These are phyloP conservation scores for Bombus ignitus DNA, from an alignment of 1,140 invertebrate genomes.

Conservation along the genomic window DNA sequence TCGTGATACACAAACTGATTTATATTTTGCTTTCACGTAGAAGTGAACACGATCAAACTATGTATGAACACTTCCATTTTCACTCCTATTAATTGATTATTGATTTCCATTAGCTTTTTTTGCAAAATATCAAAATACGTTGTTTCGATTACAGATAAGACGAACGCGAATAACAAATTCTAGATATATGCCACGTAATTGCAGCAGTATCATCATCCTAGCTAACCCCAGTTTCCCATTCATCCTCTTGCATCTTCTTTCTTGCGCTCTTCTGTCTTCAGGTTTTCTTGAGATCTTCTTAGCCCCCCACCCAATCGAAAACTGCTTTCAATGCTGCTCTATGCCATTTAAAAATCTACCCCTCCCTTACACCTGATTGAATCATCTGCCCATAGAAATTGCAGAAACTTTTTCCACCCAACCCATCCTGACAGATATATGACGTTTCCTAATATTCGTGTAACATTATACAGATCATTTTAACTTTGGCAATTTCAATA, in stretches of 20 bases:
- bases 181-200: slow-evolving; percentile 43
- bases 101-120: slow-evolving; percentile 15
- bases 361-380: slow-evolving; percentile 25
- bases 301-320: slow-evolving; percentile 59
- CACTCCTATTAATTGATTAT: slow-evolving; percentile 50
- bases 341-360: slow-evolving; percentile 45
- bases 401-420: slow-evolving; percentile 24
- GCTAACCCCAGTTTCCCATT: slow-evolving; percentile 34
- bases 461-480: slow-evolving; percentile 20
- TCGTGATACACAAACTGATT: slow-evolving; percentile 48
- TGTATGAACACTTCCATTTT: slow-evolving; percentile 48
- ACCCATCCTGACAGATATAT: slow-evolving; percentile 23
- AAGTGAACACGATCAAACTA: slow-evolving; percentile 40
- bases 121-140: slow-evolving; percentile 32
- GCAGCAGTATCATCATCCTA: slow-evolving; percentile 19
- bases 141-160: slow-evolving; percentile 41
- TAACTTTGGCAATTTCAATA: slow-evolving; percentile 37
- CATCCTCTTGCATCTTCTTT: slow-evolving; percentile 81
- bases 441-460: slow-evolving; percentile 31
- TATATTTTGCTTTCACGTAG: slow-evolving; percentile 32
- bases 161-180: slow-evolving; percentile 41
- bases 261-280: slow-evolving; percentile 82
- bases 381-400: slow-evolving; percentile 31
- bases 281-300: slow-evolving; percentile 78
- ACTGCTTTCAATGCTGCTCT: slow-evolving; percentile 27